phyloP scores from a whole-genome alignment of 2,888 invertebrate genomes.

The Malacosoma neustria region DNA sequence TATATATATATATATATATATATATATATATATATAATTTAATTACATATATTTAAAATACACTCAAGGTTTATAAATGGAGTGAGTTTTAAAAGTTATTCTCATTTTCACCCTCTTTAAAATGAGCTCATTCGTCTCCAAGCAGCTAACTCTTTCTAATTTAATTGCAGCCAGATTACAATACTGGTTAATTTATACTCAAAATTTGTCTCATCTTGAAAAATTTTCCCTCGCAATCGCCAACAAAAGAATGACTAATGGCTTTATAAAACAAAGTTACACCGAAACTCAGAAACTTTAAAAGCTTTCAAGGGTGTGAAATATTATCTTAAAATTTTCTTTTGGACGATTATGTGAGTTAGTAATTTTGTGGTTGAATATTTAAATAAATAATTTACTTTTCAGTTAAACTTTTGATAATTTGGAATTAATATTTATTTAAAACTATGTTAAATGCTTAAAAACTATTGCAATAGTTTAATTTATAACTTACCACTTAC shows the following conservation, averaged over 20 bases:
- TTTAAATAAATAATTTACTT: not conserved
- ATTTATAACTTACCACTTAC: not conserved
- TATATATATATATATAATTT: too few relatives aligned
- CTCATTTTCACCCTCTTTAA: too few relatives aligned
- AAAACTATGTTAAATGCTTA: too few relatives aligned
- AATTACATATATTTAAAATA: too few relatives aligned
- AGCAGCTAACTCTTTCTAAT: slow-evolving; percentile 14
- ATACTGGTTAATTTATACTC: slow-evolving; percentile 68
- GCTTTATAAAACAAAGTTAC: slow-evolving; percentile 66
- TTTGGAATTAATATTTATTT: too few relatives aligned
- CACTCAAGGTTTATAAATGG: too few relatives aligned
- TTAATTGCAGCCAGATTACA: slow-evolving; percentile 64
- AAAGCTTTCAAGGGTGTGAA: slow-evolving; percentile 58
- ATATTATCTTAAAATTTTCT: slow-evolving; percentile 51
- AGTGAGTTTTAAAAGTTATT: too few relatives aligned
- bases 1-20: too few relatives aligned
- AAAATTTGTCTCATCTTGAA: slow-evolving; percentile 71
- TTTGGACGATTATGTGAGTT: not conserved
- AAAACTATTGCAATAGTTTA: not conserved
- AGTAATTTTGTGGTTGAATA: not conserved
- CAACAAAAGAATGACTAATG: slow-evolving; percentile 72
- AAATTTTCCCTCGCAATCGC: slow-evolving; percentile 62
- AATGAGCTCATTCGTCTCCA: too few relatives aligned
- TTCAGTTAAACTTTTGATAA: too few relatives aligned
- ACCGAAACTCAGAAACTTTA: slow-evolving; percentile 51